Base-by-base conservation (phyloP, 2,888 invertebrate genomes). In the Mylabris sibirica region DNA sequence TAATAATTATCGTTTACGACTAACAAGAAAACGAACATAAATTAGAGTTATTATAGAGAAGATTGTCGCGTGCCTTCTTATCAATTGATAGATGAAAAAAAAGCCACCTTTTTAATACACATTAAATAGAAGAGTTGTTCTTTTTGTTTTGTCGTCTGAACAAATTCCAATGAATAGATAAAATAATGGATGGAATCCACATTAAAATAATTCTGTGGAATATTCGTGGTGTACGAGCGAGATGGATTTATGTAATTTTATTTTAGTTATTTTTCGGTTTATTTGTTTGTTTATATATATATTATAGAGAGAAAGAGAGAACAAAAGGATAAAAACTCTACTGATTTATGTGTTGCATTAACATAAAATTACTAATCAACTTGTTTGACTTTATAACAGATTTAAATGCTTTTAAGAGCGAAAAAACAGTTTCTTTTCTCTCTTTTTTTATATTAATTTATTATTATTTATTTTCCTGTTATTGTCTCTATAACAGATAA, bases 21-120 rank as follows among this genome's bases (percentile, higher is more conserved):
- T 11, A 35, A 35, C 41, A 41, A 14, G 14, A 41, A 44, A 17
- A 44, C 44, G n/a, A 44, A 44, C 11, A 44, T 14, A 38, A 38
- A 14, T 14, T 12, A 38, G 3, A 44, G n/a, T n/a, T 44, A n/a
- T n/a, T 44, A 17, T 2, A 12, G 17, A n/a, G 30, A 17, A 35
- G 67, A 71, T 68, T 68, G 71, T 71, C 71, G 71, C 71, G 71
- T 71, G 71, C 71, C 71, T 69, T 24, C 60, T 71, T 71, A 71
- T 71, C 71, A 67, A 41, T n/a, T n/a, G n/a, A 30, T 30, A 4
- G 30, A 8, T 4, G 8, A 8, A 30, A 8, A 30, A 30, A 60
- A 68, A 64, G 64, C 66, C 63, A 61, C 59, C 66, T 68, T 64
- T 67, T 64, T 67, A 66, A 61, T 59, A 67, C 6, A 66, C 60